These are phyloP conservation scores for Operophtera brumata DNA, from an alignment of 2,888 invertebrate genomes.

Conservation along the genomic window DNA sequence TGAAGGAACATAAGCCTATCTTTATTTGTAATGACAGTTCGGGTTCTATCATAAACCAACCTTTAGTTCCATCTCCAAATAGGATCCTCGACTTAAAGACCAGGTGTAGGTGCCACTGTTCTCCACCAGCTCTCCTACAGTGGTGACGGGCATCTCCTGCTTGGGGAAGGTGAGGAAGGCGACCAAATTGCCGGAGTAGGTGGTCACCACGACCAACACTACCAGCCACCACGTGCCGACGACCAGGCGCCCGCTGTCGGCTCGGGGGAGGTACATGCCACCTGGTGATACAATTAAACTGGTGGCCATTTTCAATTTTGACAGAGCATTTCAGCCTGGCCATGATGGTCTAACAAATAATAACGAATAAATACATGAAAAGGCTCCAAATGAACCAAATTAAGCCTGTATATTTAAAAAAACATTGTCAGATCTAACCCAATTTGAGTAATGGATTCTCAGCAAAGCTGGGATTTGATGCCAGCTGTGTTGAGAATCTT, in stretches of 20 bases:
- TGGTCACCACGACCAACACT: constrained; percentile 92
- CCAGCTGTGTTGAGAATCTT: too few species aligned
- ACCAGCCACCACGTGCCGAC: constrained; percentile 96
- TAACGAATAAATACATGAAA: too few species aligned
- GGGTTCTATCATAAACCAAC: constrained; percentile 37
- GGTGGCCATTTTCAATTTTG: too few species aligned
- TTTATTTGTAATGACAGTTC: too few species aligned
- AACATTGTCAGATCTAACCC: too few species aligned
- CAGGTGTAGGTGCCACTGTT: constrained; percentile 83
- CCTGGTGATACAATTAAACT: constrained; percentile 74
- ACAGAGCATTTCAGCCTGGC: too few species aligned
- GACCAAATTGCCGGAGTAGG: constrained; percentile 95
- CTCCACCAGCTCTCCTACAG: constrained; percentile 83
- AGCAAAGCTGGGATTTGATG: too few species aligned
- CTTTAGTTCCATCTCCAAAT: constrained; percentile 82
- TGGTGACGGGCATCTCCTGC: constrained; percentile 86
- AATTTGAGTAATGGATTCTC: too few species aligned
- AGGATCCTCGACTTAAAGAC: constrained; percentile 88
- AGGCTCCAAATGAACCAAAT: too few species aligned
- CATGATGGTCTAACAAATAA: too few species aligned
- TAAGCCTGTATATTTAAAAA: too few species aligned
- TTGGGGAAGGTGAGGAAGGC: constrained; percentile 96
- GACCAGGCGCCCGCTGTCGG: constrained; percentile 91
- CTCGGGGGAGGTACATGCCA: constrained; percentile 91
- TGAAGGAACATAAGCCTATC: too few species aligned